Base-by-base conservation (phyloP, 2,797 vertebrate genomes). In the Enteromius trimaculatus region DNA sequence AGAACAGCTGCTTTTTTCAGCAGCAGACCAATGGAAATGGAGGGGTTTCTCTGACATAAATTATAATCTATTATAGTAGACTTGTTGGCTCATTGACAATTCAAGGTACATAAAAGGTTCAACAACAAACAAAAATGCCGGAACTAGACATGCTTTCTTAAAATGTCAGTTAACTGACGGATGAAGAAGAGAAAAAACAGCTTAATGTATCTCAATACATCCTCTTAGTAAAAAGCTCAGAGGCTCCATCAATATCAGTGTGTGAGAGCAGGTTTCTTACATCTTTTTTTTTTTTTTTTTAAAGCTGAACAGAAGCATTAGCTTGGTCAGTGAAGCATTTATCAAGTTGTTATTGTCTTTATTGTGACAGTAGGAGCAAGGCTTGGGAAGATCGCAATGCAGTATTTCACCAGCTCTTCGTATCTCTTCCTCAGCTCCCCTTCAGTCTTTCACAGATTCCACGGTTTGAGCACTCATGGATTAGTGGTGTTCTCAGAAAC, bases 371-470 rank as follows among this genome's bases (percentile, higher is more conserved):
- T 6, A 55, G 82, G 47, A 71, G 26, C 79, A 79, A 47, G 44
- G 37, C 16, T 23, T 70, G 53, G 77, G 19, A 34, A 77, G 11
- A 79, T 21, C 65, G 2, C 65, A 78, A 88, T 83, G 86, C 49
- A 29, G 84, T 66, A 86, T 76, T 69, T 55, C 3, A 49, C 66
- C 7, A 5, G 60, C 19, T 77, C 31, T 47, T 76, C 65, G 47
- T 72, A 34, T 82, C 82, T 87, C 76, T 79, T 68, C 81, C 85
- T 87, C 87, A 87, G 83, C 84, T 44, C 31, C 70, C 86, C 0
- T 81, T 78, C 1, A 55, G 68, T 53, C 68, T 82, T 87, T 79
- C 87, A 87, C 77, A 85, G 84, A 71, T 81, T 83, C 72, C 69
- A 39, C 60, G 55, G 55, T 80, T 78, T 19, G 47, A 84, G 75